Base-by-base conservation (phyloP, 2,888 invertebrate species). In the Willowsia nigromaculata region DNA sequence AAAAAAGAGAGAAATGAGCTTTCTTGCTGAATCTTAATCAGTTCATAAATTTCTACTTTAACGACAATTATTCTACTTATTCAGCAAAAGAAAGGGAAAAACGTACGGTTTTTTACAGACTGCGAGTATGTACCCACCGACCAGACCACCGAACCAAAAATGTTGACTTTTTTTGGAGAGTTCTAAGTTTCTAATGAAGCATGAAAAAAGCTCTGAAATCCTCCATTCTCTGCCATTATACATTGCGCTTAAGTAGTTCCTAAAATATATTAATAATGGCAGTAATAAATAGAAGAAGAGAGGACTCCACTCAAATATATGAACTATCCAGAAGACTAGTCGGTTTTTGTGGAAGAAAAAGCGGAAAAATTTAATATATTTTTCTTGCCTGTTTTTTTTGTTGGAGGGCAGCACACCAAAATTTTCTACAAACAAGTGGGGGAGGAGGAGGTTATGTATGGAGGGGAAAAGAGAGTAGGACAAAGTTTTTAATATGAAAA, bases 21-120 rank as follows among this genome's bases (percentile, higher is more conserved):
- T n/a, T n/a, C 65, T 74, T 53, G 30, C 37, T 78, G 76, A 65
- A 89, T 85, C 84, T 80, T 89, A 89, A 89, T 89, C 78, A 89
- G 84, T 74, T 85, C 84, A 71, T 89, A 89, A 89, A 89, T 89
- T 68, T 85, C 53, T 50, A 30, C 84, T 84, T 80, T 85, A 62
- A 76, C 56, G 62, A 76, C 62, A 78, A 85, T 71, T 84, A 50
- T 40, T 40, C 68, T 68, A 68, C 68, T 68, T 40, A 68, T 68
- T 40, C 68, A 68, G 68, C 68, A 68, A 40, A 68, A 68, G 40
- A 7, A 33, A 68, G 37, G 27, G 11, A 22, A 13, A 65, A 65
- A 33, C 33, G 65, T 33, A 33, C 30, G 65, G n/a, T n/a, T n/a
- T 30, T 33, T 33, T 33, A n/a, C 33, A 7, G 33, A 25, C 27